Base-by-base conservation (phyloP, 2,888 invertebrate species). In the Calameuta idolon region DNA sequence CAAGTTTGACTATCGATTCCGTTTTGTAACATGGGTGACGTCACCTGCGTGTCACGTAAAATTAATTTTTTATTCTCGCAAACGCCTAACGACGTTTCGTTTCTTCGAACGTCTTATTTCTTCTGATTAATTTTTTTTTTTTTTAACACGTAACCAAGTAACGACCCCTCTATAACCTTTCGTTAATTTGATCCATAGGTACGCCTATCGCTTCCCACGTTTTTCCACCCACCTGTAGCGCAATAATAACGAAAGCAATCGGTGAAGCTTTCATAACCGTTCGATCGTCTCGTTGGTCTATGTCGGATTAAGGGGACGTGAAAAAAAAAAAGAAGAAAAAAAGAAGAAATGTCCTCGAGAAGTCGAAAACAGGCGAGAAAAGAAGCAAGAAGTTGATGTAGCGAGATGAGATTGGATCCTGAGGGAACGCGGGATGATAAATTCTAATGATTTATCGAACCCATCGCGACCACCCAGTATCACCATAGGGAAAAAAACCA, bases 211-310 rank as follows among this genome's bases (percentile, higher is more conserved):
- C 71, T 71, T 74, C 74, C 74, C 74, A 74, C 74, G 35, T 23
- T 74, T 35, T 34, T 12, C 74, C 35, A 74, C 74, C 74, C 74
- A 74, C 74, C 35, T 34, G 74, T 30, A 40, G 34, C 34, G 23
- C 12, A 40, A n/a, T 74, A 74, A 74, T 74, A 74, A 74, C 34
- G 37, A 34, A 74, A 40, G 74, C 71, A 34, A 71, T 71, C 34
- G 34, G 71, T 1, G 55, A 15, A 9, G 55, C 55, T 55, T 55
- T 55, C 55, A 55, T 55, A 55, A 55, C 55, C 55, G 55, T 55
- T 23, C 55, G 9, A 55, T 55, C 55, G 55, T 9, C 15, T 11
- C 55, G 55, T 55, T 23, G 23, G 55, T 55, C 55, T 9, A 55
- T 2, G 55, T 55, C 23, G 55, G 23, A 55, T 55, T 55, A 55